These are phyloP conservation scores for Calephelis virginiensis DNA, from an alignment of 1,140 invertebrate species.

Conservation along the genomic window DNA sequence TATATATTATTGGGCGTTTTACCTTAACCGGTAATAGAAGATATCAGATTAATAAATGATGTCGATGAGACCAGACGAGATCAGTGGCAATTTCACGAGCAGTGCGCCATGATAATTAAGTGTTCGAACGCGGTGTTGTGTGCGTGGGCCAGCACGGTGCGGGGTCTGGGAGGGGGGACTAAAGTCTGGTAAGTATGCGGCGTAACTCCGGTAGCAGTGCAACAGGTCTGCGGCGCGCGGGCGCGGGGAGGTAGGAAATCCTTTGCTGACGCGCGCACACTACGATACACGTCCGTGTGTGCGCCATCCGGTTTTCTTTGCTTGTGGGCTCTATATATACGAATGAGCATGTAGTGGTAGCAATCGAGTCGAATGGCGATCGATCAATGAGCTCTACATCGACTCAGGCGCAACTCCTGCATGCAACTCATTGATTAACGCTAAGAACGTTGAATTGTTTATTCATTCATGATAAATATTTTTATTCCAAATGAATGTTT, in stretches of 20 bases:
- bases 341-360: conserved; percentile 46
- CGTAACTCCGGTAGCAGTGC: conserved; percentile 75
- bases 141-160: conserved; percentile 42
- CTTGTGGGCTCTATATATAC: conserved; percentile 48
- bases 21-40: conserved; percentile 44
- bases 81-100: conserved; percentile 66
- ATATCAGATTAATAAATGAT: conserved; percentile 70
- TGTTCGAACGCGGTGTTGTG: conserved; percentile 54
- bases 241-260: conserved; percentile 72
- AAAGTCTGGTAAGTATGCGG: conserved; percentile 79
- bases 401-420: conserved; percentile 59
- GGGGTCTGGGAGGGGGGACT: conserved; percentile 49
- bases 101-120: conserved; percentile 67
- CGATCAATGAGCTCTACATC: conserved; percentile 76
- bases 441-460: conserved; percentile 77
- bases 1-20: neutral
- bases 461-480: conserved; percentile 76
- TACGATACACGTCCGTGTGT: conserved; percentile 38
- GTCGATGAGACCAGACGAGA: conserved; percentile 61
- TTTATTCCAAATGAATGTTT: conserved; percentile 68
- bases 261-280: conserved; percentile 64
- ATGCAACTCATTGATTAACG: conserved; percentile 77
- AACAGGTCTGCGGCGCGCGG: conserved; percentile 64
- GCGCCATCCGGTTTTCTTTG: conserved; percentile 67
- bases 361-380: conserved; percentile 56